Evolutionary conservation across 2,797 vertebrate genomes (phyloP).

Genomic region (Mormyrops boulengeri): DNA sequence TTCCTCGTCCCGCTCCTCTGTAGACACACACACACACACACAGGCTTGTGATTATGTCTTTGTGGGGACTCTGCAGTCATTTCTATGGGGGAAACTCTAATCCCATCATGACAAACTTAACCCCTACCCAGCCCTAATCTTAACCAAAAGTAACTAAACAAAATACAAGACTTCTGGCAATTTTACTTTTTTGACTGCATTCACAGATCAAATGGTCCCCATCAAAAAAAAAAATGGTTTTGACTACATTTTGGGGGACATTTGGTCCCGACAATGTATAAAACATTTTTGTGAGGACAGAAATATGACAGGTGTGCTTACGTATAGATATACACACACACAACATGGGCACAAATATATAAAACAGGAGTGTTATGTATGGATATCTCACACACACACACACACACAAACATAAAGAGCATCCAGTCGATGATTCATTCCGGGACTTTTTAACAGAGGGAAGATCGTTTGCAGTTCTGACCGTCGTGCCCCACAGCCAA

Average conservation of each 20-base stretch:
- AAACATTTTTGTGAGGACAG: too few species aligned
- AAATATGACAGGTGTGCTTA: too few species aligned
- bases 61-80: background rate
- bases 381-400: background rate
- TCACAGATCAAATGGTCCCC: background rate
- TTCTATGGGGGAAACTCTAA: background rate
- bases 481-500: background rate
- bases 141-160: background rate
- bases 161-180: background rate
- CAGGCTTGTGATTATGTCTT: background rate
- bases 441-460: background rate
- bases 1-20: slow-evolving; percentile 70
- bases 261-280: background rate
- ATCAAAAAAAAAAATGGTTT: background rate
- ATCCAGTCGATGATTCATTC: background rate
- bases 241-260: background rate
- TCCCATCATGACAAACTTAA: background rate
- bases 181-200: background rate
- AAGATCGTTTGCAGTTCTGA: background rate
- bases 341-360: background rate
- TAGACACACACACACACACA: slow-evolving; percentile 14
- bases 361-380: background rate
- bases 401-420: background rate
- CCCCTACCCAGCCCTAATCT: background rate
- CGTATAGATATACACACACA: too few species aligned